Evolutionary conservation across 2,113 vertebrate species (phyloP), one percentile per base, ranked within the genome.

Genomic region (Globicephala melas): DNA sequence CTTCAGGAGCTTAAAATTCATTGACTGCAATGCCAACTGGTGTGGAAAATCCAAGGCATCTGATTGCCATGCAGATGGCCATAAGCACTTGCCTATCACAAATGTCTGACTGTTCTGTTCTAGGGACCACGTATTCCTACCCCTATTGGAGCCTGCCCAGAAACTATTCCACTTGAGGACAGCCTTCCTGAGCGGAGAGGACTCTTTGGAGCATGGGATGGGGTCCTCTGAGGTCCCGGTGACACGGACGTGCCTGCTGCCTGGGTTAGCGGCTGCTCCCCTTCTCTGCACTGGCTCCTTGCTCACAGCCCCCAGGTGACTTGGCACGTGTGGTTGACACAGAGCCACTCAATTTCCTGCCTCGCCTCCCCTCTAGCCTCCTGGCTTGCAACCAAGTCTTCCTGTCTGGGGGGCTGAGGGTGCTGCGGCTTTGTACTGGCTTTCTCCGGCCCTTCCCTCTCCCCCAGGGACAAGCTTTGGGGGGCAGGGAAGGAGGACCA

Each of bases 301-400:
- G 31, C 90, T 67, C 38, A 68, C 25, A 71, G 74, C 21, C 83
- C 58, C 70, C 74, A 79, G 88, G 71, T 86, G 86, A 91, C 36
- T 73, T 13, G 15, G 76, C 33, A 71, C 17, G 1, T 93, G 89
- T 41, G 65, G 67, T 92, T 93, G 96, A 95, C 86, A 83, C 6
- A 2, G 58, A 94, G 77, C 38, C 58, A 14, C 90, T 95, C 58
- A 33, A 20, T 87, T 96, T 97, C 91, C 96, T 94, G 96, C 58
- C 77, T 95, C n/a, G 1, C 26, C 71, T 73, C 88, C 70, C 25
- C 83, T 93, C 73, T 81, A 77, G 71, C 50, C 91, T 91, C 88
- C 79, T n/a, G 82, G 50, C 95, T 96, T 55, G 50, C 88, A 92
- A 96, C 95, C 15, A 0, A 92, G 47, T 94, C 91, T 97, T 95